Conservation (phyloP, 1,140 invertebrate genomes). For the Aporrectodea caliginosa region DNA sequence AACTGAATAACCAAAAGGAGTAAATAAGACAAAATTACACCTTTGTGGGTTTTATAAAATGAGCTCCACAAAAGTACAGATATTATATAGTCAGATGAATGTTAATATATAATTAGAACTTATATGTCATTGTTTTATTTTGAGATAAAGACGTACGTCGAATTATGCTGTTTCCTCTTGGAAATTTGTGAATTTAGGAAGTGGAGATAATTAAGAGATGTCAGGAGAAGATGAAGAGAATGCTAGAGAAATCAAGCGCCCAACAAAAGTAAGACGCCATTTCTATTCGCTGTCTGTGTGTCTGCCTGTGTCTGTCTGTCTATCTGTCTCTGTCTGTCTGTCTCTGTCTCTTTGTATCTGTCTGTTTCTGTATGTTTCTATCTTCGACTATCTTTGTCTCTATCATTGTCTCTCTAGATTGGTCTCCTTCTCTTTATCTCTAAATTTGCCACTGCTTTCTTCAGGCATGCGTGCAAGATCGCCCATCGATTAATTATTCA, state of each 20-base stretch:
- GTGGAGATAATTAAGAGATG: constrained; percentile 72
- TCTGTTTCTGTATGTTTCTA: too few relatives aligned
- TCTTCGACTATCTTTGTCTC: too few relatives aligned
- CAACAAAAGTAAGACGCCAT: constrained; percentile 63
- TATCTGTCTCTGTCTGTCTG: too few relatives aligned
- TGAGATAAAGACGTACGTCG: background rate
- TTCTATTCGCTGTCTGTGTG: too few relatives aligned
- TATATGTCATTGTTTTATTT: background rate
- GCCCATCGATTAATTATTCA: too few relatives aligned
- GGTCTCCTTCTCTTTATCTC: too few relatives aligned
- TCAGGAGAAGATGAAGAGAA: constrained; percentile 69
- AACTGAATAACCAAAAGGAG: too few relatives aligned
- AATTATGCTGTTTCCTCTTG: background rate
- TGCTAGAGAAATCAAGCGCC: constrained; percentile 67
- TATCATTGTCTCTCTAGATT: too few relatives aligned
- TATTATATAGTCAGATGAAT: background rate
- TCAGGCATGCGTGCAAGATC: too few relatives aligned
- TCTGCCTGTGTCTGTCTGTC: too few relatives aligned
- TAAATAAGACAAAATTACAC: background rate
- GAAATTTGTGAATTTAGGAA: constrained; percentile 58
- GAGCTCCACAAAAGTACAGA: background rate
- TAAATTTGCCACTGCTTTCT: too few relatives aligned
- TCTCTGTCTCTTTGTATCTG: too few relatives aligned
- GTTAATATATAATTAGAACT: background rate
- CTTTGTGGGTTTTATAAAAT: background rate